These are phyloP conservation scores for Tethea ocularis DNA, from an alignment of 2,888 invertebrate species.

Conservation along the genomic window DNA sequence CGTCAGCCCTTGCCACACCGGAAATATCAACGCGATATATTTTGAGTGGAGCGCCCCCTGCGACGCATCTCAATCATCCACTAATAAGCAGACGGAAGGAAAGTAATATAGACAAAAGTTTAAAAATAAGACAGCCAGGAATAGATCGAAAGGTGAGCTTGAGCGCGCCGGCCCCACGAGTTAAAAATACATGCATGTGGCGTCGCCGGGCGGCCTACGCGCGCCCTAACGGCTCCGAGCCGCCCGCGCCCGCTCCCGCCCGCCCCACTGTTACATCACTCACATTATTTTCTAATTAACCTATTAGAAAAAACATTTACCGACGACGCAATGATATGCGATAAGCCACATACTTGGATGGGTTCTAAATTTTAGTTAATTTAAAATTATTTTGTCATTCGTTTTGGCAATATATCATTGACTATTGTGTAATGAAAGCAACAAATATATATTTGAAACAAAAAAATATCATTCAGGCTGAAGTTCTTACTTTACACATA, in stretches of 20 bases:
- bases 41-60: conserved; percentile 76
- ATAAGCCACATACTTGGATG: not conserved
- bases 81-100: conserved; percentile 82
- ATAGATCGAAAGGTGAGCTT: conserved; percentile 82
- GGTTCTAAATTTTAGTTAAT: not conserved
- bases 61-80: conserved; percentile 81
- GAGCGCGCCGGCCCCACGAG: conserved; percentile 73
- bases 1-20: conserved; percentile 53
- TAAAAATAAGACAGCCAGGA: conserved; percentile 75
- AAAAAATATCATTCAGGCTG: no score
- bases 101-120: conserved; percentile 83
- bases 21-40: conserved; percentile 74
- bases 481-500: no score
- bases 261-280: conserved; percentile 38
- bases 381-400: not conserved
- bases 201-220: conserved; percentile 62
- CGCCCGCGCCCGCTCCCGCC: conserved; percentile 36
- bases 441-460: no score
- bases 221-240: conserved; percentile 48
- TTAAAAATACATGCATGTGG: conserved; percentile 68
- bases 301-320: conserved; percentile 24
- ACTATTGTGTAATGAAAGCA: not conserved
- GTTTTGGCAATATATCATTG: not conserved
- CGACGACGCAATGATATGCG: not conserved
- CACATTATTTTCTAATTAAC: conserved; percentile 22